A percentile compares a stretch with the other conserved stretches of the same genome.
These are phyloP conservation scores for Aurelia aurita complex sp. Pacific DNA, from an alignment of 30 jellyfish, hydroid and myxozoan species.

Conservation along the genomic window DNA sequence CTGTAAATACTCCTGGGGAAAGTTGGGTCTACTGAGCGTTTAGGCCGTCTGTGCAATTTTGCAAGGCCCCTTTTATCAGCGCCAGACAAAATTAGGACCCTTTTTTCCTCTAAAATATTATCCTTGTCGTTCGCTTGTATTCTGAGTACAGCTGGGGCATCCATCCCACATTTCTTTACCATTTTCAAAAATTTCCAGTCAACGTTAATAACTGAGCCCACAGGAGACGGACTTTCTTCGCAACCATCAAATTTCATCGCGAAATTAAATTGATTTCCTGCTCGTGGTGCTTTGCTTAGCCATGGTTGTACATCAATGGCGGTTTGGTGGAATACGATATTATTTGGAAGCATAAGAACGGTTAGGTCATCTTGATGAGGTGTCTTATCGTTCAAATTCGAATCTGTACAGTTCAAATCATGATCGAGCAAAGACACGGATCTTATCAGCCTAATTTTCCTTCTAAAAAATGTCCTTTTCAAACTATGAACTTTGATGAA, in stretches of 20 bases:
- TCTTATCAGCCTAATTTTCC: conserved; percentile 30
- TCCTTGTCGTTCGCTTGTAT: conserved; percentile 4
- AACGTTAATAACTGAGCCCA: conserved; percentile 5
- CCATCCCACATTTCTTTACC: conserved; percentile 7
- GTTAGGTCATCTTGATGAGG: not conserved
- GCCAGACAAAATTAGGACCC: not conserved
- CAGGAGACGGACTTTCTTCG: not conserved
- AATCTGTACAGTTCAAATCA: conserved; percentile 29
- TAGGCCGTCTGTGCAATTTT: conserved; percentile 13
- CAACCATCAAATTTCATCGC: conserved; percentile 21
- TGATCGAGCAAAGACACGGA: conserved; percentile 29
- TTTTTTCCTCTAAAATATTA: conserved; percentile 6
- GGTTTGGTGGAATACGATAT: conserved; percentile 4
- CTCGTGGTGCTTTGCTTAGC: not conserved
- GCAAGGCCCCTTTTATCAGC: not conserved
- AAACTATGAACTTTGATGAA: conserved; percentile 25
- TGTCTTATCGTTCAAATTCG: not conserved
- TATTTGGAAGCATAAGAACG: conserved; percentile 32
- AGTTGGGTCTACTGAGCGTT: conserved; percentile 34
- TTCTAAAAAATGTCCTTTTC: conserved; percentile 8
- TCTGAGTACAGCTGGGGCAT: conserved; percentile 3
- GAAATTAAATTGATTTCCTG: not conserved
- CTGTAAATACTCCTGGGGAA: conserved; percentile 29
- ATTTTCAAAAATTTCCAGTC: conserved; percentile 3
- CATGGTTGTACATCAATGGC: conserved; percentile 5